Evolutionary conservation across 2,797 vertebrate species (phyloP), one percentile per base, ranked within the genome.

Genomic region (Pseudopleuronectes americanus): DNA sequence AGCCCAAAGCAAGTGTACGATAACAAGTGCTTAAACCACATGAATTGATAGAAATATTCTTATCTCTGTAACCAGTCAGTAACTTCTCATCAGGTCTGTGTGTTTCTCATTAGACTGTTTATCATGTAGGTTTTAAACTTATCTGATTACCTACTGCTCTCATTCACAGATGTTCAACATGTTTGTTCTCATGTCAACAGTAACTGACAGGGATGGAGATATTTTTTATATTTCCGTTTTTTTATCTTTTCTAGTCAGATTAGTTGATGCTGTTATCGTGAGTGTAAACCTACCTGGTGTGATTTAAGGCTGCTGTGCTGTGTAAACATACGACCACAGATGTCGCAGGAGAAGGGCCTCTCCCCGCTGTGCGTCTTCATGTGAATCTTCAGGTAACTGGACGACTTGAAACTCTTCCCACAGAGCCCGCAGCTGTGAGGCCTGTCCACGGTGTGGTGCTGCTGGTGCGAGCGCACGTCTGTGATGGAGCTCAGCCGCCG

Each of bases 221-320:
- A 38, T 38, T 10, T 10, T 31, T 31, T 7, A 31, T 31, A 31
- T 31, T 31, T 7, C 28, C 7, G 28, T 31, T 31, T 8, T 28
- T 19, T 45, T 45, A 13, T 45, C 43, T 1, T 17, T 16, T 6
- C 43, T 6, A 45, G 43, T 2, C 4, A 45, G 16, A 45, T 45
- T 45, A 9, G 48, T 3, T 21, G 17, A 21, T 21, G 47, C 8
- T 2, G 14, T 38, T 13, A 12, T 0, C 36, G 2, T 19, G 2
- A n/a, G 3, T 2, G 0, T 0, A 4, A 49, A 74, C 81, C 21
- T 4, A 93, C 90, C 90, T 88, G 90, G 43, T 95, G 94, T 4
- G 91, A 84, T 14, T 93, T 94, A 0, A 95, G 92, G 87, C 91
- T 92, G 84, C 91, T 90, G 66, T 91, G 89, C 79, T 94, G 93